Percentiles rank a stretch among this genome's conserved stretches.
phyloP scores from a whole-genome alignment of 2,888 invertebrate genomes.

The Lysandra bellargus region DNA sequence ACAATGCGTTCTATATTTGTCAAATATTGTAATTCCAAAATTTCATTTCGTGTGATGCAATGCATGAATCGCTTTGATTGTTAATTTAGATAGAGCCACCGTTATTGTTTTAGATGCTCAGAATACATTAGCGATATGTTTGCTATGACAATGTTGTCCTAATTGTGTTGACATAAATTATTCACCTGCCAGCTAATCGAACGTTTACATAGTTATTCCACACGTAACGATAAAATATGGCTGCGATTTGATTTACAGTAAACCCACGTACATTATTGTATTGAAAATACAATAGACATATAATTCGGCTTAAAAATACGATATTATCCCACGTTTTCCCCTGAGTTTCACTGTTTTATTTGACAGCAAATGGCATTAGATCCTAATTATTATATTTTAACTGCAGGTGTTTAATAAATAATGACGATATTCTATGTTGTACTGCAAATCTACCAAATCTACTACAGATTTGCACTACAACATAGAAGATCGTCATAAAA shows the following conservation, averaged over 20 bases:
- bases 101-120: constrained; percentile 35
- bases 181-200: constrained; percentile 28
- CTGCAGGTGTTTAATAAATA: background rate
- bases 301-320: no score
- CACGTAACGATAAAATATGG: background rate
- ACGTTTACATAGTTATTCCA: constrained; percentile 26
- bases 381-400: background rate
- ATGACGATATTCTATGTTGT: background rate
- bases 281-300: background rate
- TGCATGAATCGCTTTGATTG: constrained; percentile 23
- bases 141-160: constrained; percentile 30
- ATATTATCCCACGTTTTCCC: background rate
- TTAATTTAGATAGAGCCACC: constrained; percentile 29
- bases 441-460: no score
- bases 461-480: background rate
- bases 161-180: constrained; percentile 27
- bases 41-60: background rate
- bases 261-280: background rate
- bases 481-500: background rate
- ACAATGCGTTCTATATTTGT: background rate
- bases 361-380: background rate
- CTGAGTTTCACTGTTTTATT: background rate
- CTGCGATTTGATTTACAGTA: background rate
- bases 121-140: constrained; percentile 32
- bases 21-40: background rate